Evolutionary conservation across 23 tunicate genomes (phyloP), one percentile per base, ranked within the genome.

Genomic region (Styela plicata): DNA sequence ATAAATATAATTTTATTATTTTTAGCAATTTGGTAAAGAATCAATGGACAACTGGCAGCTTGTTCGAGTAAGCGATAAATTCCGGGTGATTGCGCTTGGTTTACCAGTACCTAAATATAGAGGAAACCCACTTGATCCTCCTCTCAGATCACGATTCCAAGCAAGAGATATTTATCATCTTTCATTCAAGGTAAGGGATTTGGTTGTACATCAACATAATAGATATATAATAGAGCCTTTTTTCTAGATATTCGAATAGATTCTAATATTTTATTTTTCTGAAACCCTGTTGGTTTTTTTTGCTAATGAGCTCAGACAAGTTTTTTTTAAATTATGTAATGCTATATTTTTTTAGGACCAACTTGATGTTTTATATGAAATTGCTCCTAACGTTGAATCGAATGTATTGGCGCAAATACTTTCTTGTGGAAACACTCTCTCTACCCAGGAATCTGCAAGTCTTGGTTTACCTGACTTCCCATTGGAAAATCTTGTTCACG

Each of bases 91-190:
- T 75, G 98, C 98, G 1, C 83, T 94, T n/a, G 98, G 98, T 21
- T 74, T 94, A 3, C 98, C 98, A 22, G 98, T 94, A 28, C 98
- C 98, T 13, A 94, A 82, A 64, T 94, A 88, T 64, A 74, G 90
- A 26, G 98, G 98, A 1, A 87, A 88, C 57, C 98, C 98, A 30
- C 84, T 94, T 16, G 98, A 94, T 73, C 98, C 98, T 18, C 98
- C 98, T 36, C 80, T 94, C 19, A 80, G 98, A 7, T 94, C 98
- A 2, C 85, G 98, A n/a, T 94, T 94, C 74, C 98, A 94, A 82
- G 98, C 98, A 25, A 80, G 98, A 69, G 94, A 94, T 61, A 82
- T 94, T 21, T 82, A 94, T 64, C 94, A 94, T 65, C 70, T 92
- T 29, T 65, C 88, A 1, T 92, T 88, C 69, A 83, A 85, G 79